Base-by-base conservation (phyloP, 2,888 invertebrate species). In the Smittia aterrima region DNA sequence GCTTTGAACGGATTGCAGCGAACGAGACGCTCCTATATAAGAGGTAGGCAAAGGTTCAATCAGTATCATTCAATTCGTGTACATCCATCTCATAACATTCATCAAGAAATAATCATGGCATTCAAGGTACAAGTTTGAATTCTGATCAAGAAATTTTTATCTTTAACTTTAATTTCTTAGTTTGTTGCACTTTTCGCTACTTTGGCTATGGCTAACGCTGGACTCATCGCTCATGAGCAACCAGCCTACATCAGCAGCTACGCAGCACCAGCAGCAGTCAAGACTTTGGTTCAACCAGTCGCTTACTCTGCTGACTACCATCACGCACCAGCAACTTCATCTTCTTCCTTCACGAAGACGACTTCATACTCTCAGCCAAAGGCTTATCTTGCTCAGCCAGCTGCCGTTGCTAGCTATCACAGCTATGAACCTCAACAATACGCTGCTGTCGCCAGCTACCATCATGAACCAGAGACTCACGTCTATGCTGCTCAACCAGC, bases 191-290 rank as follows among this genome's bases (percentile, higher is more conserved):
- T 78, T 22, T 76, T 76, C 75, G 76, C 77, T 75, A 67, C 76
- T 68, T 76, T 79, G 78, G 79, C 79, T 66, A 75, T 74, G 4
- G 78, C 78, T 77, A 77, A 77, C 62, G 78, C 78, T 71, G 79
- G 79, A 41, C 67, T 76, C 68, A 76, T 78, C 64, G 76, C 76
- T 13, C n/a, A n/a, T 32, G 47, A 47, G 16, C 47, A 47, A 11
- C 47, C 47, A 20, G 24, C 47, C 13, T 66, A 62, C 54, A 11
- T 66, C 1, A 67, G 2, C 25, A 41, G 47, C 11, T 22, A 41
- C 25, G 64, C 64, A 38, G 58, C 75, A 11, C 72, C 75, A 73
- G 66, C 54, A 24, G 47, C 22, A 16, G 11, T 25, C 11, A 70
- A 70, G 53, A 32, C 71, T 54, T 38, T 47, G 24, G 68, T 70